Evolutionary conservation across 2,797 vertebrate species (phyloP).

Genomic region (Bryconaethiops microstoma): DNA sequence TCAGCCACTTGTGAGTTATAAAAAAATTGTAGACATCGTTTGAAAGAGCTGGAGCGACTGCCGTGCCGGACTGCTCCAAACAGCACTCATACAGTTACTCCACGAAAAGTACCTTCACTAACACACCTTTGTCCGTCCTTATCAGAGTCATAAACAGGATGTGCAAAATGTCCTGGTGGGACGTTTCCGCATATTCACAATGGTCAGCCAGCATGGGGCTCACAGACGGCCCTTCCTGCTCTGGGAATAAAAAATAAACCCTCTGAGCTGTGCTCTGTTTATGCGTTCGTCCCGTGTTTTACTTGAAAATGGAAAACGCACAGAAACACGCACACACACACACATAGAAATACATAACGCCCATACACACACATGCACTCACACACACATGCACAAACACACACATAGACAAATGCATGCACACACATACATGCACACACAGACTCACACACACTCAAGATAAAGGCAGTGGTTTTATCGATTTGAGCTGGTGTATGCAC

Average conservation of each 20-base stretch:
- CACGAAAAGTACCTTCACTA: not conserved
- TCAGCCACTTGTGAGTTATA: not conserved
- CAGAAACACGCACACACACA: not conserved
- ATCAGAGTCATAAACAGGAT: slow-evolving; percentile 41
- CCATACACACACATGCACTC: no score
- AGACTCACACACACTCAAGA: no score
- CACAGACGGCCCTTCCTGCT: slow-evolving; percentile 7
- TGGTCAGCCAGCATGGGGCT: slow-evolving; percentile 28
- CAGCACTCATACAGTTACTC: not conserved
- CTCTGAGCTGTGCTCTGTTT: no score
- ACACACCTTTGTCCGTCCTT: not conserved
- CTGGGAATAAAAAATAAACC: slow-evolving; percentile 10
- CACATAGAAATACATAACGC: no score
- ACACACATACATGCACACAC: no score
- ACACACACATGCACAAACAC: no score
- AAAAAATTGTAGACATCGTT: no score
- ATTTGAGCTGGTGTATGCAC: no score
- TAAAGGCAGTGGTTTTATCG: no score
- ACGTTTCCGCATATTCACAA: slow-evolving; percentile 40
- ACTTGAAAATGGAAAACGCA: not conserved
- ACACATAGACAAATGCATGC: no score
- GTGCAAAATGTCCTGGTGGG: slow-evolving; percentile 18
- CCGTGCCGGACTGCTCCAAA: not conserved
- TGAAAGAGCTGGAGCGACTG: not conserved
- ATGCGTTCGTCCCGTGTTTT: not conserved